Conservation (phyloP, 1,140 invertebrate genomes). For the Drosophila saltans region DNA sequence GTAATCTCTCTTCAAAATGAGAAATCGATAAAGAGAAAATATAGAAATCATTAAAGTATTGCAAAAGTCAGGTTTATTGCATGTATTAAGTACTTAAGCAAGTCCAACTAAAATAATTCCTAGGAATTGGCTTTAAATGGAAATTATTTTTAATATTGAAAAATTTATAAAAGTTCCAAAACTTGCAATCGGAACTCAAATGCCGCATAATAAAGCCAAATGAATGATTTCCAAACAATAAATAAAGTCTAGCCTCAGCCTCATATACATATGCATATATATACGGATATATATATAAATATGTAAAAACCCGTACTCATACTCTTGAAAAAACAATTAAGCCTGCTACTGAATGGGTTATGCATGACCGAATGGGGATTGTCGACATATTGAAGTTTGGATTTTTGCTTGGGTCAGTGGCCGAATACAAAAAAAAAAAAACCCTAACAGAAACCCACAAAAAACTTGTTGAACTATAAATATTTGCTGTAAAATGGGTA, state of each 20-base stretch:
- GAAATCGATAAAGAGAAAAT: no score
- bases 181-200: neutral
- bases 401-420: slow-evolving; percentile 47
- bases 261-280: neutral
- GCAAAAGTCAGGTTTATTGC: no score
- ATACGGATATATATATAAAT: neutral
- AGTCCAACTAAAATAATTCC: no score
- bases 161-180: no score
- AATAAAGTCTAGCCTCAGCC: slow-evolving; percentile 69
- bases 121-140: no score
- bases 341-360: slow-evolving; percentile 47
- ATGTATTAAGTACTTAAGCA: no score
- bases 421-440: slow-evolving; percentile 28
- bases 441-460: no score
- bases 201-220: neutral
- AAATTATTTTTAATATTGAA: no score
- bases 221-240: slow-evolving; percentile 52
- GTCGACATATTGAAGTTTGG: slow-evolving; percentile 16
- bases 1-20: no score
- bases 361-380: slow-evolving; percentile 31
- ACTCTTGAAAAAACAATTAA: slow-evolving; percentile 71
- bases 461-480: slow-evolving; percentile 7
- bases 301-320: neutral
- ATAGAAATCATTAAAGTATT: no score
- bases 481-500: neutral